A percentile compares a stretch with the other conserved stretches of the same genome.
These are phyloP conservation scores for Torymus tubicola DNA, from an alignment of 2,888 invertebrate species.

Conservation along the genomic window DNA sequence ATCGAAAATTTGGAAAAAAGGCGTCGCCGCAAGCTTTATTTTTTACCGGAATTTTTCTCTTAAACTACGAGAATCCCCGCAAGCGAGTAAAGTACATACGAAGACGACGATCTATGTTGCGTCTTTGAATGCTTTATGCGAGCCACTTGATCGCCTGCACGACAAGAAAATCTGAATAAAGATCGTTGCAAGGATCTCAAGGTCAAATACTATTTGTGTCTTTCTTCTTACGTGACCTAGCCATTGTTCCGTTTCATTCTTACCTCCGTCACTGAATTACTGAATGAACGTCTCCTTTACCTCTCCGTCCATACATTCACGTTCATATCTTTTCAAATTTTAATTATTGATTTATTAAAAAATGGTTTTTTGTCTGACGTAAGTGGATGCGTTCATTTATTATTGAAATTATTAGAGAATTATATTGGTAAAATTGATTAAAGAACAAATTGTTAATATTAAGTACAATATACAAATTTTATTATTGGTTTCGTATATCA, in stretches of 20 bases:
- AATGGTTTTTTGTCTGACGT: neutral
- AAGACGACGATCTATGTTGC: conserved; percentile 4
- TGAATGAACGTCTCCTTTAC: neutral
- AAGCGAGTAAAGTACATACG: neutral
- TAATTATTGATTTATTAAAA: neutral
- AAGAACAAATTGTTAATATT: neutral
- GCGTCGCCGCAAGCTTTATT: conserved; percentile 39
- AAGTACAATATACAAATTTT: conserved; percentile 41
- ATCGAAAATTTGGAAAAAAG: neutral
- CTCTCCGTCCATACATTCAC: neutral
- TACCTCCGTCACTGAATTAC: neutral
- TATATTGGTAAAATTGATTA: conserved; percentile 5
- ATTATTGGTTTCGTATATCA: conserved; percentile 37
- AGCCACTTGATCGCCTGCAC: conserved; percentile 24
- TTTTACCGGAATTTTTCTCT: conserved; percentile 51
- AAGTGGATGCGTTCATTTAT: no score
- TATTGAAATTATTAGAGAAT: neutral
- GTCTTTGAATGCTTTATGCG: conserved; percentile 8
- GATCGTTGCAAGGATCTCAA: conserved; percentile 48
- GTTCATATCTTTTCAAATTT: neutral
- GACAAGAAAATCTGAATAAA: conserved; percentile 53
- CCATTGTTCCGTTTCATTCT: conserved; percentile 26
- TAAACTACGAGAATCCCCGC: conserved; percentile 4
- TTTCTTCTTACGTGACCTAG: neutral
- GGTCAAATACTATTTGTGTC: conserved; percentile 27